These are phyloP conservation scores for Hedychridium roseum DNA, from an alignment of 2,888 invertebrate genomes.

Conservation along the genomic window DNA sequence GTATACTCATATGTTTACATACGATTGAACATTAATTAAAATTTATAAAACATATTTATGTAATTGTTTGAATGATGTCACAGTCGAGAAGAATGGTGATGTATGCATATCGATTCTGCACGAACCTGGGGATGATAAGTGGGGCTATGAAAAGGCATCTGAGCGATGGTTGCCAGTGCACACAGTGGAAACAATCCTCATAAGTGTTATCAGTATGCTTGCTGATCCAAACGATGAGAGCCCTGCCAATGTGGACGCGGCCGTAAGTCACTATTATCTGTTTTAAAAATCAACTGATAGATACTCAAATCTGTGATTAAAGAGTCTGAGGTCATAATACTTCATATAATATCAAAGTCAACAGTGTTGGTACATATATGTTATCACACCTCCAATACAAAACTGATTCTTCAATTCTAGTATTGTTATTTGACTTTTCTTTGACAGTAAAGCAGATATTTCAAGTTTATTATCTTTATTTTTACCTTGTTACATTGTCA, in stretches of 20 bases:
- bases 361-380: not conserved
- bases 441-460: slow-evolving; percentile 25
- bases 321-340: not conserved
- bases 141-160: slow-evolving; percentile 97
- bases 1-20: too few relatives aligned
- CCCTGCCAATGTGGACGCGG: slow-evolving; percentile 99
- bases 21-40: too few relatives aligned
- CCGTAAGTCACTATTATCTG: slow-evolving; percentile 72
- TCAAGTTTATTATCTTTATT: slow-evolving; percentile 15
- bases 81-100: slow-evolving; percentile 94
- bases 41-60: too few relatives aligned
- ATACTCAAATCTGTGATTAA: not conserved
- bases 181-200: slow-evolving; percentile 98
- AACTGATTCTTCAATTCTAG: slow-evolving; percentile 1
- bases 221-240: slow-evolving; percentile 99
- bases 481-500: too few relatives aligned
- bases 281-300: not conserved
- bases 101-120: slow-evolving; percentile 99
- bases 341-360: slow-evolving; percentile 1
- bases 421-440: slow-evolving; percentile 15
- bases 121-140: slow-evolving; percentile 98
- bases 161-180: slow-evolving; percentile 99
- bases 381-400: not conserved
- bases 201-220: slow-evolving; percentile 99
- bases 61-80: slow-evolving; percentile 45